These are phyloP conservation scores for Planococcus citri DNA, from an alignment of 1,140 invertebrate genomes.

Conservation along the genomic window DNA sequence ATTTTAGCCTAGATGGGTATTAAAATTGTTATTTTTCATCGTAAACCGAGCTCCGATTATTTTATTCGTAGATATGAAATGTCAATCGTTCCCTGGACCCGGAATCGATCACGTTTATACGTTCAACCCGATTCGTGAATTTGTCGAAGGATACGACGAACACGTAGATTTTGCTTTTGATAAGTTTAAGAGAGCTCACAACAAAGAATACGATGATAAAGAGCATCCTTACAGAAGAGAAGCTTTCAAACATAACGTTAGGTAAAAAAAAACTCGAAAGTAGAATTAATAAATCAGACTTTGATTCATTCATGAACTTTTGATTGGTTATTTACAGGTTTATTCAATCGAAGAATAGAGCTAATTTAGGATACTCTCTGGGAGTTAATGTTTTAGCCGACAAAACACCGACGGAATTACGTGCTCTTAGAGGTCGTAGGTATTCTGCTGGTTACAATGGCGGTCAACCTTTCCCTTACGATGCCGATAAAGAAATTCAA, in stretches of 20 bases:
- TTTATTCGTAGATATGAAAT: conserved; percentile 40
- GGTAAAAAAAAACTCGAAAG: conserved; percentile 36
- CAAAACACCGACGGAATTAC: conserved; percentile 60
- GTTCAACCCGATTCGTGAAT: conserved; percentile 90
- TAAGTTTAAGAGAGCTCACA: conserved; percentile 59
- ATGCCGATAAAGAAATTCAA: conserved; percentile 34
- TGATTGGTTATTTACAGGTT: conserved; percentile 40
- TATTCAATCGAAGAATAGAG: conserved; percentile 74
- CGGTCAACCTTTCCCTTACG: conserved; percentile 63
- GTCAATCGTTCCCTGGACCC: conserved; percentile 75
- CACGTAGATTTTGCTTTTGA: conserved; percentile 70
- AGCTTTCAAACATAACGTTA: conserved; percentile 77
- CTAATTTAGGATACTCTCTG: conserved; percentile 56
- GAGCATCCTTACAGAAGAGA: conserved; percentile 62
- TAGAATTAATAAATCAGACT: no score
- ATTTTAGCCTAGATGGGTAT: conserved; percentile 25
- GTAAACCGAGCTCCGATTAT: neutral
- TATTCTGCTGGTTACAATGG: conserved; percentile 56
- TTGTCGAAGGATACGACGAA: conserved; percentile 53
- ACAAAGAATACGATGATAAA: conserved; percentile 48
- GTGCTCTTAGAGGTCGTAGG: conserved; percentile 59
- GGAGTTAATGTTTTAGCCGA: conserved; percentile 83
- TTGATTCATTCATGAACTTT: no score
- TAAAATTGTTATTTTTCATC: no score
- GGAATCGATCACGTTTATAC: conserved; percentile 60